Evolutionary conservation across 30 jellyfish, hydroid and myxozoan species (phyloP).

Genomic region (Rhopilema esculentum): DNA sequence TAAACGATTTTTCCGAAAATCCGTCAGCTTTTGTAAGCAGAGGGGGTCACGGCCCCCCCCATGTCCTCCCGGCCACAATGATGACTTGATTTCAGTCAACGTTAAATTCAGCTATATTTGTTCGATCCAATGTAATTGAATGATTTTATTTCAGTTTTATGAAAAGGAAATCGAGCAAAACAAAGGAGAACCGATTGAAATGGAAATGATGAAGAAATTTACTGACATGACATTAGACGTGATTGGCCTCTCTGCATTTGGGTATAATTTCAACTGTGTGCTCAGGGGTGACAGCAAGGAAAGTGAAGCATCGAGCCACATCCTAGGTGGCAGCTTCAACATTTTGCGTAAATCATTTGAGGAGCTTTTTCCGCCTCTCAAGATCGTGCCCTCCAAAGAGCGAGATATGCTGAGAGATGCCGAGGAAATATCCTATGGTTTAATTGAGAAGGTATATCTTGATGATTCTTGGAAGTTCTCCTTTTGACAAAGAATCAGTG

Average conservation of each 20-base stretch:
- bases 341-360: slow-evolving; percentile 22
- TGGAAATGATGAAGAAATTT: slow-evolving; percentile 35
- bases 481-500: too few relatives aligned
- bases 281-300: slow-evolving; percentile 22
- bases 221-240: slow-evolving; percentile 57
- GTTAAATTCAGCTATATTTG: background rate
- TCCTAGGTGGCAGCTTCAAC: slow-evolving; percentile 44
- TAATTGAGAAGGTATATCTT: slow-evolving; percentile 23
- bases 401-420: slow-evolving; percentile 47
- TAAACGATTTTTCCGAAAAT: too few relatives aligned
- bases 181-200: slow-evolving; percentile 38
- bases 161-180: slow-evolving; percentile 17
- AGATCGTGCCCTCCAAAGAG: slow-evolving; percentile 49
- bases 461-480: background rate
- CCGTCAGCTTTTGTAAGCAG: too few relatives aligned
- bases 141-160: slow-evolving; percentile 11
- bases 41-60: too few relatives aligned
- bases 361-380: slow-evolving; percentile 32
- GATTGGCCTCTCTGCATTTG: slow-evolving; percentile 65
- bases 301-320: slow-evolving; percentile 28
- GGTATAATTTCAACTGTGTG: slow-evolving; percentile 39
- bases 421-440: slow-evolving; percentile 15
- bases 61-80: too few relatives aligned
- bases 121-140: background rate
- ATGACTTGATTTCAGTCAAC: background rate